Evolutionary conservation across 2,113 vertebrate genomes (phyloP), one percentile per base, ranked within the genome.

Genomic region (Zosterops borbonicus): DNA sequence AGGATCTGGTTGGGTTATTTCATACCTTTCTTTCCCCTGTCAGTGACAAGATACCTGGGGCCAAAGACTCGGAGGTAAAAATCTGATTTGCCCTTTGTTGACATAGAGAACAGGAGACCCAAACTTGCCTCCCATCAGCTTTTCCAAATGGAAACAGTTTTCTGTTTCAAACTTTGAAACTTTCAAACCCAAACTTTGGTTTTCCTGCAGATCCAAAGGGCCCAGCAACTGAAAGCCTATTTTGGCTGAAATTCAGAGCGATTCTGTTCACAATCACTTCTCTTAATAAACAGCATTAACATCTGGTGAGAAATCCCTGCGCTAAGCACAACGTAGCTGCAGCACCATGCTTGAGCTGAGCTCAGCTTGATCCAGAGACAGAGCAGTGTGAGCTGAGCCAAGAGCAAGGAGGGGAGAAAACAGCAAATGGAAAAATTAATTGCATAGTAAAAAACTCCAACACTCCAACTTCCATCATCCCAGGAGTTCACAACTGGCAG

Each of bases 391-490:
- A 91, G 53, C 74, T 73, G 74, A 91, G 91, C 84, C 92, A 94
- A 94, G 69, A 39, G 56, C 41, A 41, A 84, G 90, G 11, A 7
- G 22, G 31, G 9, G 24, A 80, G 63, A 94, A 92, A 89, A 83
- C 86, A 89, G 79, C 65, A 95, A 89, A 87, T 91, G 91, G 84
- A 92, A 96, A 95, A 95, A 87, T 85, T 87, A 95, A 87, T 92
- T 91, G 73, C 58, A 53, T 46, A 21, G 64, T 76, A 78, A 78
- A 58, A 77, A 14, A 9, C 35, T 53, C 69, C 35, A 58, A 6
- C 28, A 31, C 55, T 65, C 58, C 78, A 37, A 27, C 74, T 94
- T 91, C 69, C 69, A 91, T 87, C 74, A 46, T 85, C 87, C 91
- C 78, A 91, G 74, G 93, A 65, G 84, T 62, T 76, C 78, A 76